Evolutionary conservation across 2,888 invertebrate species (phyloP).

Genomic region (Eueremaeus valkanovi): DNA sequence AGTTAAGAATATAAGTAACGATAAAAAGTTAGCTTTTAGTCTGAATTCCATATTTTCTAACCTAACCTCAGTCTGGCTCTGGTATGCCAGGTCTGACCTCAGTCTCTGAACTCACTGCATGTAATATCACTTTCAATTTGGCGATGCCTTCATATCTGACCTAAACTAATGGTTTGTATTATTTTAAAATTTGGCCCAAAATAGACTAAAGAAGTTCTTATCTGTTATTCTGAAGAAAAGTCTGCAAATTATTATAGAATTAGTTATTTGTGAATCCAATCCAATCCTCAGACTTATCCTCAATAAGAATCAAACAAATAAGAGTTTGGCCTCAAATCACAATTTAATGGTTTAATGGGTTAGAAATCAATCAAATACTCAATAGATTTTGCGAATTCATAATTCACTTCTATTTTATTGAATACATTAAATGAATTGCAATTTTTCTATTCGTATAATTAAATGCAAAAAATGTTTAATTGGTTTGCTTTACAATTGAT

Average conservation of each 20-base stretch:
- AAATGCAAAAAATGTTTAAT: background rate
- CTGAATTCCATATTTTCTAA: background rate
- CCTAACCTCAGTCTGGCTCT: too few relatives aligned
- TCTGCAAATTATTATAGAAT: background rate
- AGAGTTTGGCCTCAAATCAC: slow-evolving; percentile 21
- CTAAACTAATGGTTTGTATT: background rate
- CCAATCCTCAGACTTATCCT: background rate
- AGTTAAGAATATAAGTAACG: background rate
- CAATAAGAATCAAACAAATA: background rate
- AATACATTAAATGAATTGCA: background rate
- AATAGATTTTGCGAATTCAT: background rate
- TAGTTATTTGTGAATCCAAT: background rate
- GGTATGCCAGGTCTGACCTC: background rate
- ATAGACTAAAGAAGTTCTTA: background rate
- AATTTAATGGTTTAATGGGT: slow-evolving; percentile 2
- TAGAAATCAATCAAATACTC: background rate
- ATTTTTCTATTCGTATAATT: background rate
- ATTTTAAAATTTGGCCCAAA: background rate
- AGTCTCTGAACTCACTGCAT: background rate
- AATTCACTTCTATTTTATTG: background rate
- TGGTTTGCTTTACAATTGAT: background rate
- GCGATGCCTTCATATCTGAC: background rate
- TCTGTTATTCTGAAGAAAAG: background rate
- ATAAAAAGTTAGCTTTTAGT: background rate
- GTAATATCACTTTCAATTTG: background rate